Evolutionary conservation across 1,140 invertebrate species (phyloP).

Genomic region (Olivierus martensii): DNA sequence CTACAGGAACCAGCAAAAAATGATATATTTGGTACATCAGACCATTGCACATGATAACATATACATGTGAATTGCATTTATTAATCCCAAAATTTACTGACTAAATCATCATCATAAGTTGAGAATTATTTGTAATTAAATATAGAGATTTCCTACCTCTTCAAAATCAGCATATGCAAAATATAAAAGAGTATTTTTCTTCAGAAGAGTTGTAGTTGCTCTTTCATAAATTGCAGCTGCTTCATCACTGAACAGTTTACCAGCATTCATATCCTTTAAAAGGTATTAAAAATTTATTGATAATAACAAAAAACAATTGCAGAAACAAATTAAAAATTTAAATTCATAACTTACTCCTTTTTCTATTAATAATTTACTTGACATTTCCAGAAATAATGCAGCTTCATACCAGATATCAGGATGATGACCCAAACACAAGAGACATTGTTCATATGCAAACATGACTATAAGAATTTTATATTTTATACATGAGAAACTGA

Average conservation of each 20-base stretch:
- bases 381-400: conserved; percentile 86
- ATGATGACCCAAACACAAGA: conserved; percentile 92
- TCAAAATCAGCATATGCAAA: conserved; percentile 99
- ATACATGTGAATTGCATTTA: too few species aligned
- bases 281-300: too few species aligned
- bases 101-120: too few species aligned
- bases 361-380: conserved; percentile 78
- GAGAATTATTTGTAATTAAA: too few species aligned
- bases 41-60: too few species aligned
- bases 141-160: too few species aligned
- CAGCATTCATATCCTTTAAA: conserved; percentile 67
- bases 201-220: conserved; percentile 59
- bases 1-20: too few species aligned
- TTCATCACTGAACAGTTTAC: conserved; percentile 85
- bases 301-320: background rate
- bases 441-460: conserved; percentile 96
- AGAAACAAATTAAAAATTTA: background rate
- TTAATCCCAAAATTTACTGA: too few species aligned
- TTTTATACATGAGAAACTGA: too few species aligned
- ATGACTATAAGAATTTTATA: conserved; percentile 62
- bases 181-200: conserved; percentile 83
- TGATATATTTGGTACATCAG: too few species aligned
- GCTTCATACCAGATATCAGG: conserved; percentile 99
- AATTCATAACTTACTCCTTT: conserved; percentile 57
- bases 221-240: conserved; percentile 87